Base-by-base conservation (phyloP, 1,140 invertebrate genomes). In the Eueides isabella region DNA sequence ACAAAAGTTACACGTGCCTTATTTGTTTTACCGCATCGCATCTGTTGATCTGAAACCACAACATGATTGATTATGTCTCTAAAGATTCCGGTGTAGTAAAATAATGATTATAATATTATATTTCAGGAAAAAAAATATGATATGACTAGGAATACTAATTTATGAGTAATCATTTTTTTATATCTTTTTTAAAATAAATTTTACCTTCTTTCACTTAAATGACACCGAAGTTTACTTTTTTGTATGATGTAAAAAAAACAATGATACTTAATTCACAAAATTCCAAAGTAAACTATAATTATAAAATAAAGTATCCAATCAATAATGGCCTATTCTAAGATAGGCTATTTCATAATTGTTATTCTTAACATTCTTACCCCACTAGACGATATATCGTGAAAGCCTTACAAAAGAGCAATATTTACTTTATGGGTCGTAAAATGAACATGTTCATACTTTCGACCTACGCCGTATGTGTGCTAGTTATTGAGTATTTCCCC, bases 331-430 rank as follows among this genome's bases (percentile, higher is more conserved):
- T 12, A 55, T 55, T 9, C 23, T 55, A n/a, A n/a, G n/a, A n/a
- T n/a, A n/a, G n/a, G n/a, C n/a, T n/a, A n/a, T n/a, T n/a, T n/a
- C n/a, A n/a, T n/a, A n/a, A n/a, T 55, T 26, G 12, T 55, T 55
- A 55, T 26, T 55, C 12, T 26, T 11, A 12, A 55, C 19, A 23
- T 23, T 55, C 19, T 26, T 55, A 26, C 19, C 2, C 48, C 23
- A 55, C 23, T 1, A 23, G 26, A 26, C 7, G 3, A 11, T 55
- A 12, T 55, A 55, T 55, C 48, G 19, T 4, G 23, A 41, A 66
- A 38, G 33, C 33, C 35, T 66, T 30, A 67, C 66, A 30, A 67
- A 67, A 48, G 66, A 67, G 41, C 41, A 67, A 66, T 38, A 38
- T 41, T 48, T 28, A 16, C 5, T 28, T 67, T 67, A 67, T 48